Percentiles rank a stretch among this genome's conserved stretches.
Evolutionary conservation across 2,113 vertebrate genomes (phyloP).

Genomic region (Dermatemys mawii): DNA sequence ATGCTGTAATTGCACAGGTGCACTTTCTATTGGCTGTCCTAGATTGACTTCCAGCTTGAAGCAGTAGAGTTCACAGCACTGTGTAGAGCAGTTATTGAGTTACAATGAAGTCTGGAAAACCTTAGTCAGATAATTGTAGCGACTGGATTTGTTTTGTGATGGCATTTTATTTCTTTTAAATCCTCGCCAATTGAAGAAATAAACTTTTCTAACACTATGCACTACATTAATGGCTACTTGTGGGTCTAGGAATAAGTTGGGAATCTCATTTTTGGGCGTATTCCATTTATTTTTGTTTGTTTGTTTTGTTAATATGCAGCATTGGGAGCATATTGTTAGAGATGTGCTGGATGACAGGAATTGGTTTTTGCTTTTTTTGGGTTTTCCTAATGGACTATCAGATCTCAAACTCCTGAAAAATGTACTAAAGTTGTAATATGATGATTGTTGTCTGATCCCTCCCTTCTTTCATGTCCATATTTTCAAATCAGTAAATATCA

Average conservation of each 20-base stretch:
- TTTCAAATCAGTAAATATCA: neutral
- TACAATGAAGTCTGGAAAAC: slow-evolving; percentile 71
- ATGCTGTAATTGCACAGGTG: slow-evolving; percentile 79
- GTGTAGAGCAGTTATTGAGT: slow-evolving; percentile 72
- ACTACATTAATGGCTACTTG: slow-evolving; percentile 18
- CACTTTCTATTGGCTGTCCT: slow-evolving; percentile 80
- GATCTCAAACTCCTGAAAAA: slow-evolving; percentile 1
- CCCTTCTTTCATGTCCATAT: neutral
- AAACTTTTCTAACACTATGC: neutral
- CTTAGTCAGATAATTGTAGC: slow-evolving; percentile 54
- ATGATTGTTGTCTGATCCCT: neutral
- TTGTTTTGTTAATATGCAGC: neutral
- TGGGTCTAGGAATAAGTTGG: slow-evolving; percentile 37
- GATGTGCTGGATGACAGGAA: slow-evolving; percentile 3
- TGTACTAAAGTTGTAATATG: neutral
- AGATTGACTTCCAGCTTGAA: slow-evolving; percentile 79
- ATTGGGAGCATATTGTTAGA: slow-evolving; percentile 34
- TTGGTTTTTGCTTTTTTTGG: slow-evolving; percentile 28
- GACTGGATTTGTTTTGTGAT: slow-evolving; percentile 46
- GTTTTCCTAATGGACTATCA: neutral
- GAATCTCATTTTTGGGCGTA: slow-evolving; percentile 40
- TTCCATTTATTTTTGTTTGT: neutral
- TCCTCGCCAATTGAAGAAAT: slow-evolving; percentile 7
- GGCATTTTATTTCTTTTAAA: slow-evolving; percentile 31
- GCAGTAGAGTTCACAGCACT: slow-evolving; percentile 75